These are phyloP conservation scores for Heliconius himera DNA, from an alignment of 1,140 invertebrate species.

Conservation along the genomic window DNA sequence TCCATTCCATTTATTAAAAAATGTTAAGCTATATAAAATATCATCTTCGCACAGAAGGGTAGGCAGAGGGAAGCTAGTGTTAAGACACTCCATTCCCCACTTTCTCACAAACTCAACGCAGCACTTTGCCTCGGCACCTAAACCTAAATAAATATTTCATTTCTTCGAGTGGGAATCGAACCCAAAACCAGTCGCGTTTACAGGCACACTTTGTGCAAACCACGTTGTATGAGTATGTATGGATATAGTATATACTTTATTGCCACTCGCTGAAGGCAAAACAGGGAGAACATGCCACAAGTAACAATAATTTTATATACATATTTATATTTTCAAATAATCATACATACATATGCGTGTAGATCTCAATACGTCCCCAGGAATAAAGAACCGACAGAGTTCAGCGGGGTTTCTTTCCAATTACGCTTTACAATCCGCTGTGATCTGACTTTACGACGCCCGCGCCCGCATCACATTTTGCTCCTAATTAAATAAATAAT, in stretches of 20 bases:
- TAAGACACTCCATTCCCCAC: too few species aligned
- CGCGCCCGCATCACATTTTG: conserved; percentile 39
- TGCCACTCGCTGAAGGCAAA: too few species aligned
- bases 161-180: too few species aligned
- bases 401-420: conserved; percentile 38
- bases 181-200: too few species aligned
- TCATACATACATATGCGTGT: conserved; percentile 28
- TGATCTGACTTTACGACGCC: conserved; percentile 39
- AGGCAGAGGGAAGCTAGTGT: too few species aligned
- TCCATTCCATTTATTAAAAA: not conserved
- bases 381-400: conserved; percentile 37
- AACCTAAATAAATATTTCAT: too few species aligned
- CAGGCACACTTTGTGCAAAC: too few species aligned
- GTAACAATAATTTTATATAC: not conserved
- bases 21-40: not conserved
- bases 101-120: too few species aligned
- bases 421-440: conserved; percentile 39
- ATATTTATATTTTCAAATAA: conserved; percentile 14
- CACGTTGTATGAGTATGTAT: not conserved
- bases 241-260: not conserved
- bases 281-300: not conserved
- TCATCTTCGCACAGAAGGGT: too few species aligned
- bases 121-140: too few species aligned
- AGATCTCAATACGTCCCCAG: conserved; percentile 31
- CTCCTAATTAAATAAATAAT: conserved; percentile 44